Evolutionary conservation across 1,140 invertebrate species (phyloP), one percentile per base, ranked within the genome.

Genomic region (Halesus radiatus): DNA sequence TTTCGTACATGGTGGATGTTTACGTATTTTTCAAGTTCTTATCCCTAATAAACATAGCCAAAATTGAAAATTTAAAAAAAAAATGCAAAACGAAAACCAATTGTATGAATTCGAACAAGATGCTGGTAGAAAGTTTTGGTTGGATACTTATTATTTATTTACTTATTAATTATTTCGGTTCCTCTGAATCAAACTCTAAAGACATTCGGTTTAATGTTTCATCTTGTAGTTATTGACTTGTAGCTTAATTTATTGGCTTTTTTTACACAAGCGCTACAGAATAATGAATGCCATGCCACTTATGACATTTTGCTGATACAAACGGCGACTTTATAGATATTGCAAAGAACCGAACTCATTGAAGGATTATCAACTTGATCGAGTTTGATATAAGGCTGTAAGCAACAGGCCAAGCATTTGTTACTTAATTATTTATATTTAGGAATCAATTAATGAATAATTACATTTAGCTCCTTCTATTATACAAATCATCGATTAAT

Each of bases 401-500:
- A 60, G 18, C 18, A 60, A 60, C 18, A 13, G 18, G 18, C 18
- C 18, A 60, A 13, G 56, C 56, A 60, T 60, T 60, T 60, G 56
- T 60, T 22, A 22, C 56, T 60, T 22, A 60, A 23, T 60, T 23
- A 60, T 60, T 60, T 60, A 60, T 45, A 13, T 45, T 13, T 45
- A 45, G 37, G 37, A 29, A 45, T 45, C 37, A 60, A 60, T 15
- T 60, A 60, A 60, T 60, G 10, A 22, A 60, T 60, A 60, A 22
- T 22, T 60, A 60, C 20, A 8, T 7, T 60, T 22, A 60, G 56
- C 20, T 22, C 56, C 20, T 60, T 18, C 23, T 22, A 6, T 20
- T 22, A 60, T 22, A 16, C 23, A 66, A 66, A 66, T 66, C 62
- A 66, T 66, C 3, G 62, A 32, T 16, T 66, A 29, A 32, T 66